Evolutionary conservation across 2,888 invertebrate genomes (phyloP).

Genomic region (Tinea semifulvella): DNA sequence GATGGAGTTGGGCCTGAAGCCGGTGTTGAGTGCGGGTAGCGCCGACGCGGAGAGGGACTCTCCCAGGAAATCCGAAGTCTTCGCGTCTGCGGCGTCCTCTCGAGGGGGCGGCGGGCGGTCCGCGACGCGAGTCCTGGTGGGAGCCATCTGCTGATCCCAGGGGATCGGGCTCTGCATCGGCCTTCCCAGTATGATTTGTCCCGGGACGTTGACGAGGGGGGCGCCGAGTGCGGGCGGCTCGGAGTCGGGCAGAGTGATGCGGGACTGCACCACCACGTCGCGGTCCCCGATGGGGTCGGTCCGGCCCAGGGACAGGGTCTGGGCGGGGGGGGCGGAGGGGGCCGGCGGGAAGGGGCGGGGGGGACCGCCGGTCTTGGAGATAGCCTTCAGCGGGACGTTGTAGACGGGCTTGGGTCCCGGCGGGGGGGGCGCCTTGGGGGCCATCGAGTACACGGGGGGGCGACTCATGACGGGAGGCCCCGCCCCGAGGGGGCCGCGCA

Average conservation of each 20-base stretch:
- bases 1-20: slow-evolving; percentile 82
- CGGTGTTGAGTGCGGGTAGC: slow-evolving; percentile 73
- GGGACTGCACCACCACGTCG: slow-evolving; percentile 55
- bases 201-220: slow-evolving; percentile 39
- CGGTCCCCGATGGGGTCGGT: slow-evolving; percentile 52
- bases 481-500: neutral
- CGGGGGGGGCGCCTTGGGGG: neutral
- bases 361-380: slow-evolving; percentile 25
- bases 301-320: slow-evolving; percentile 46
- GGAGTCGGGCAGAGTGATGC: slow-evolving; percentile 47
- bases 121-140: slow-evolving; percentile 32
- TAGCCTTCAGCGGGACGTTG: slow-evolving; percentile 27
- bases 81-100: slow-evolving; percentile 18
- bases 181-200: slow-evolving; percentile 58
- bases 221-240: slow-evolving; percentile 40
- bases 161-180: slow-evolving; percentile 61
- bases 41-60: slow-evolving; percentile 38
- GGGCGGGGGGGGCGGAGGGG: slow-evolving; percentile 31
- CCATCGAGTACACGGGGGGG: slow-evolving; percentile 17
- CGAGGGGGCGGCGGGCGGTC: neutral
- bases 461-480: slow-evolving; percentile 20
- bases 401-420: slow-evolving; percentile 18
- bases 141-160: slow-evolving; percentile 60
- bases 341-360: slow-evolving; percentile 39
- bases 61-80: slow-evolving; percentile 57